These are phyloP conservation scores for Balaeniceps rex DNA, from an alignment of 2,113 vertebrate species.

Conservation along the genomic window DNA sequence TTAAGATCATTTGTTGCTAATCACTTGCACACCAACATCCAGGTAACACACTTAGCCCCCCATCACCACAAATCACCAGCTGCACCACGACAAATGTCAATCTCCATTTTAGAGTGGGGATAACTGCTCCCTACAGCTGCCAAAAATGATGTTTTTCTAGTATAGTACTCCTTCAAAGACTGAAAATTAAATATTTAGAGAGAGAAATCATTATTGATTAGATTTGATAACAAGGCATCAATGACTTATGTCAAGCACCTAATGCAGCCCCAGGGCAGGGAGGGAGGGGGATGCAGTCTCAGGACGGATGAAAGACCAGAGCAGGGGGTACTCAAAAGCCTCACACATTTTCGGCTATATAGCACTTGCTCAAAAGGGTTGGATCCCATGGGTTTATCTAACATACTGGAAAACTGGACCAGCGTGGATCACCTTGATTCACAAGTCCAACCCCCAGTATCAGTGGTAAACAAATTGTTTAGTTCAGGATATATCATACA, in stretches of 20 bases:
- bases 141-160: not conserved
- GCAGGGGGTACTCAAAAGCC: not conserved
- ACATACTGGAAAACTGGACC: not conserved
- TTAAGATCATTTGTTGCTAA: not conserved
- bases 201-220: not conserved
- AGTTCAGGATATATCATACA: not conserved
- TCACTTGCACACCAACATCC: not conserved
- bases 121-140: not conserved
- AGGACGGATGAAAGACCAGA: not conserved
- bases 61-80: not conserved
- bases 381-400: not conserved
- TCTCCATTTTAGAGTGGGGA: not conserved
- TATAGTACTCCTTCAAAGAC: not conserved
- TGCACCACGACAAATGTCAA: not conserved
- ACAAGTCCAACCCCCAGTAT: not conserved
- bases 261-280: not conserved
- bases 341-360: not conserved
- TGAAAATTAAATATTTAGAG: not conserved
- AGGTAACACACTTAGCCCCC: not conserved
- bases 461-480: not conserved
- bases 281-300: not conserved
- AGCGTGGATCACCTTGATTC: not conserved
- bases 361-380: not conserved
- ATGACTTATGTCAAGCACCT: rapidly evolving
- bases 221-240: not conserved